phyloP scores from a whole-genome alignment of 2,797 vertebrate genomes.

The Botia almorhae region DNA sequence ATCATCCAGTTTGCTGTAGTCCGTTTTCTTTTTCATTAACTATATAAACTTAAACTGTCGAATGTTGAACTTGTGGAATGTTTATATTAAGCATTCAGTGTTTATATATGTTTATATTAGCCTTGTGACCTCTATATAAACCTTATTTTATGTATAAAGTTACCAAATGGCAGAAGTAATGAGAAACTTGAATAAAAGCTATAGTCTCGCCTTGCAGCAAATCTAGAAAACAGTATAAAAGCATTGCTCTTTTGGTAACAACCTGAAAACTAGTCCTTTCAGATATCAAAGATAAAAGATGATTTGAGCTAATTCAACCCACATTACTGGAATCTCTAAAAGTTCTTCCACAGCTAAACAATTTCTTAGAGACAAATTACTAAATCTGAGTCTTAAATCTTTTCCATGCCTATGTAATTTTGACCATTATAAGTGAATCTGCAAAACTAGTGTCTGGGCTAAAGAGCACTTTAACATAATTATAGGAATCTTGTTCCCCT shows the following conservation, averaged over 20 bases:
- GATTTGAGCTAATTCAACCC: neutral
- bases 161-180: too few relatives aligned
- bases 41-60: too few relatives aligned
- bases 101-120: neutral
- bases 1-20: too few relatives aligned
- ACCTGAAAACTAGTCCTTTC: conserved; percentile 1
- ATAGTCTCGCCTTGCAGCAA: neutral
- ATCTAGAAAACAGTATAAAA: neutral
- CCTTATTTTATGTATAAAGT: neutral
- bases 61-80: too few relatives aligned
- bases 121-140: too few relatives aligned
- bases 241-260: neutral
- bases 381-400: neutral
- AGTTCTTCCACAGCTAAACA: neutral
- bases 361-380: neutral
- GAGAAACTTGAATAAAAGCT: neutral
- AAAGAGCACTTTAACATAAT: neutral
- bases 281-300: conserved; percentile 5
- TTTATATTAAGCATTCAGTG: too few relatives aligned
- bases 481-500: neutral
- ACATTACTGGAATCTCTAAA: conserved; percentile 6
- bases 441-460: neutral
- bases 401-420: neutral
- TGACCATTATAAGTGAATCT: neutral
- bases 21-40: too few relatives aligned